Conservation (phyloP, 2,888 invertebrate species). For the Caradrina kadenii region DNA sequence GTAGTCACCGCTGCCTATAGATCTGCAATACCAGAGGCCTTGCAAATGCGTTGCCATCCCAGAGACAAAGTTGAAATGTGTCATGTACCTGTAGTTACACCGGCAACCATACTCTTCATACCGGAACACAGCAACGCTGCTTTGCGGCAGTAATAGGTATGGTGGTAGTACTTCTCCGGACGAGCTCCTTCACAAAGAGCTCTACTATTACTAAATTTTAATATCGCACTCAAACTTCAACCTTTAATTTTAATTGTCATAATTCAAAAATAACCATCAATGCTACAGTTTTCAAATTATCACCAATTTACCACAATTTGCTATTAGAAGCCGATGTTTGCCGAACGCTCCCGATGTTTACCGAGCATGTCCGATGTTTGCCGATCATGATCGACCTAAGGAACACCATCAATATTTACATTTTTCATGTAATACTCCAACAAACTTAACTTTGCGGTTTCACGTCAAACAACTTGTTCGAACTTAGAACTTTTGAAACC, state of each 20-base stretch:
- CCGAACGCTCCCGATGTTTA: constrained; percentile 58
- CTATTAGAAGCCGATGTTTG: constrained; percentile 59
- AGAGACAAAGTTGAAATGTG: too few species aligned
- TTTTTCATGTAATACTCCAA: constrained; percentile 53
- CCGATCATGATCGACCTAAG: constrained; percentile 72
- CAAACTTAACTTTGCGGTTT: constrained; percentile 50
- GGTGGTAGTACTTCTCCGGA: too few species aligned
- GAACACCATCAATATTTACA: constrained; percentile 62
- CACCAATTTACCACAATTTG: constrained; percentile 66
- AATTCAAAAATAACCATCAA: constrained; percentile 54
- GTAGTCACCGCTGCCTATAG: too few species aligned
- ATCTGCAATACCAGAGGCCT: too few species aligned
- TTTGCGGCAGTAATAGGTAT: too few species aligned
- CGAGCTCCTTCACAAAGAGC: too few species aligned
- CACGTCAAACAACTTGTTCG: neutral
- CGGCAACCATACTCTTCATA: too few species aligned
- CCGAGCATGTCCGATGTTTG: constrained; percentile 64
- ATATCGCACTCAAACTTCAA: too few species aligned
- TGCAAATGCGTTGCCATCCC: too few species aligned
- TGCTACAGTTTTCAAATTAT: constrained; percentile 71
- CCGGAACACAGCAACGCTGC: too few species aligned
- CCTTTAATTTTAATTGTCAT: constrained; percentile 43
- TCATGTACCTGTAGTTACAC: too few species aligned
- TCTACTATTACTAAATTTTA: too few species aligned
- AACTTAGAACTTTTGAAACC: neutral